These are phyloP conservation scores for Siniperca obscura DNA, from an alignment of 2,797 vertebrate species.

Conservation along the genomic window DNA sequence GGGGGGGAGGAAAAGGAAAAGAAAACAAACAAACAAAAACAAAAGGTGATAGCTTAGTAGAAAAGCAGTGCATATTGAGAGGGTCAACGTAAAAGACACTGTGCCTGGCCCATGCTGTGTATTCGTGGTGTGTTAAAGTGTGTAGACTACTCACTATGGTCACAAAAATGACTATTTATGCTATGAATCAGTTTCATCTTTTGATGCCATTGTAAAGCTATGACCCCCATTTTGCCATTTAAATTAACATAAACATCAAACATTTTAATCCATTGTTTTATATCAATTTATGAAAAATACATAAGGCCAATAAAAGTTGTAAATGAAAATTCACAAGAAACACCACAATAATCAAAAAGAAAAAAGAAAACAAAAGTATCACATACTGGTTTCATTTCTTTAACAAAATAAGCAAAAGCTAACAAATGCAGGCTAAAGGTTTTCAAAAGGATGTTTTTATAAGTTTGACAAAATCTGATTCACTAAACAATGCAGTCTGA, in stretches of 20 bases:
- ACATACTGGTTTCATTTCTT: slow-evolving; percentile 69
- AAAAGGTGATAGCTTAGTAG: slow-evolving; percentile 83
- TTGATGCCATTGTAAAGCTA: slow-evolving; percentile 84
- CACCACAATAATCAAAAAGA: slow-evolving; percentile 76
- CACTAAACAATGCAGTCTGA: slow-evolving; percentile 76
- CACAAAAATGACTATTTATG: slow-evolving; percentile 39
- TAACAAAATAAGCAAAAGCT: slow-evolving; percentile 73
- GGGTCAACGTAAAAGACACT: slow-evolving; percentile 72
- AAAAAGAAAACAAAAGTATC: slow-evolving; percentile 51
- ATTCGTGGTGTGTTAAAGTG: slow-evolving; percentile 51
- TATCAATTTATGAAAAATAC: slow-evolving; percentile 84
- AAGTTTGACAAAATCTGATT: slow-evolving; percentile 66
- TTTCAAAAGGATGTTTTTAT: slow-evolving; percentile 63
- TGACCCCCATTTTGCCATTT: slow-evolving; percentile 83
- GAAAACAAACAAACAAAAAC: slow-evolving; percentile 71
- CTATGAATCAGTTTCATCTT: slow-evolving; percentile 48
- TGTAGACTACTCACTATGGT: slow-evolving; percentile 38
- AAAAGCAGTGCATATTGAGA: slow-evolving; percentile 79
- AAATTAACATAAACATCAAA: slow-evolving; percentile 75
- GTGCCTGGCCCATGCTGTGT: slow-evolving; percentile 74
- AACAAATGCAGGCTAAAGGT: slow-evolving; percentile 75
- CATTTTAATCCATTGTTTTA: slow-evolving; percentile 80
- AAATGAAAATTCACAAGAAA: slow-evolving; percentile 79
- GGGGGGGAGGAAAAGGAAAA: slow-evolving; percentile 61
- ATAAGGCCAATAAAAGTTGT: slow-evolving; percentile 80